phyloP scores from a whole-genome alignment of 2,113 vertebrate species.

The Mola mola region DNA sequence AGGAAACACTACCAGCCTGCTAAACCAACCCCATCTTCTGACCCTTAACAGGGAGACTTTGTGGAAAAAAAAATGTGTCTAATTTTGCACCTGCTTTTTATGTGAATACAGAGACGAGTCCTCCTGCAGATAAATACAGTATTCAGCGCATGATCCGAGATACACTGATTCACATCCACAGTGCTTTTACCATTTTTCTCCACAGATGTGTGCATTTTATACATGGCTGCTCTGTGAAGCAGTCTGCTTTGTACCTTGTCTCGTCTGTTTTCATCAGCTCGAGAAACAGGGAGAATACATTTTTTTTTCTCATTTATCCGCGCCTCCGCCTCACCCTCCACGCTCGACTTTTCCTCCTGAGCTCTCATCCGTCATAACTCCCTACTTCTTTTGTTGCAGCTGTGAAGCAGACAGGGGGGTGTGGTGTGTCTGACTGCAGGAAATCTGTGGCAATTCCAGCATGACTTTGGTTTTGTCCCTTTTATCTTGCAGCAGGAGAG shows the following conservation, averaged over 20 bases:
- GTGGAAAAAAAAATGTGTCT: too few species aligned
- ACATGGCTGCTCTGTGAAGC: constrained; percentile 33
- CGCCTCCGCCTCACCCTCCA: background rate
- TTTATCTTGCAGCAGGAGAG: background rate
- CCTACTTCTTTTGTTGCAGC: constrained; percentile 38
- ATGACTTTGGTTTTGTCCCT: constrained; percentile 8
- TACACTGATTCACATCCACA: constrained; percentile 16
- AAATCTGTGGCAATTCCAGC: constrained; percentile 24
- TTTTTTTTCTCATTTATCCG: constrained; percentile 60
- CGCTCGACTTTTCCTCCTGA: too few species aligned
- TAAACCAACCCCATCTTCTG: too few species aligned
- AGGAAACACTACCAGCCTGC: constrained; percentile 5
- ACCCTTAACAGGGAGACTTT: too few species aligned
- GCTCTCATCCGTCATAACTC: constrained; percentile 31
- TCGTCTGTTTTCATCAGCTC: constrained; percentile 61
- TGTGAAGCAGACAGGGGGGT: constrained; percentile 32
- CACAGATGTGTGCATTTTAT: constrained; percentile 36
- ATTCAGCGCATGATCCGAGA: too few species aligned
- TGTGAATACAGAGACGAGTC: background rate
- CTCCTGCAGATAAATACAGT: constrained; percentile 10
- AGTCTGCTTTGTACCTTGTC: constrained; percentile 44
- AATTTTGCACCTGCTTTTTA: too few species aligned
- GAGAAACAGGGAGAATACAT: constrained; percentile 52
- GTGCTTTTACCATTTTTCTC: constrained; percentile 24
- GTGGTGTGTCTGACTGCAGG: constrained; percentile 47